Conservation (phyloP, 53 echinoderm and acorn worm genomes). For the Holothuria leucospilota region DNA sequence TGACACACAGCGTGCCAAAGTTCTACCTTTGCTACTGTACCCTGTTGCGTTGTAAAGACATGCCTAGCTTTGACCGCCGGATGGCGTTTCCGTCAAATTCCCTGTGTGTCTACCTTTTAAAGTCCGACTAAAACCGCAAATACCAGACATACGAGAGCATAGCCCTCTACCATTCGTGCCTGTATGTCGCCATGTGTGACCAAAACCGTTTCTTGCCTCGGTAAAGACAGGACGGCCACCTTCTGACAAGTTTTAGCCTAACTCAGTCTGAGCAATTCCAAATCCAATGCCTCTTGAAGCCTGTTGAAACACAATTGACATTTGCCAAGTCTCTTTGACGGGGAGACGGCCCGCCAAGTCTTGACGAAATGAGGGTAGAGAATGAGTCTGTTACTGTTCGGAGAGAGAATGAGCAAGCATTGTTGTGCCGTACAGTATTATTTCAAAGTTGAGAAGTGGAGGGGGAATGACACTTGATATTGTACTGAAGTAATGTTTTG, state of each 20-base stretch:
- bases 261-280: too few species aligned
- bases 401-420: conserved; percentile 11
- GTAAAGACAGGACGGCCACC: too few species aligned
- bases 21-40: conserved; percentile 42
- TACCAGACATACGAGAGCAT: conserved; percentile 10
- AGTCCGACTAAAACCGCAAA: neutral
- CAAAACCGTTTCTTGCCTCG: conserved; percentile 5
- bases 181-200: conserved; percentile 27
- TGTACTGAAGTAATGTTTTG: too few species aligned
- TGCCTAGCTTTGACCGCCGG: conserved; percentile 16
- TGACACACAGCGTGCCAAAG: conserved; percentile 53
- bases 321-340: conserved; percentile 38
- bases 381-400: neutral
- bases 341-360: conserved; percentile 23
- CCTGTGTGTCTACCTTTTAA: conserved; percentile 13
- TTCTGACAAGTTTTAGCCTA: too few species aligned
- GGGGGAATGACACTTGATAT: too few species aligned
- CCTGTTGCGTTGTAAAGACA: conserved; percentile 30
- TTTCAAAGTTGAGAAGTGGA: neutral
- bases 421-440: neutral
- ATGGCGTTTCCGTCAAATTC: conserved; percentile 20
- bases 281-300: conserved; percentile 25
- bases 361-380: conserved; percentile 33
- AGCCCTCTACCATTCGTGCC: conserved; percentile 34
- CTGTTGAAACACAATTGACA: conserved; percentile 22